Evolutionary conservation across 2,113 vertebrate genomes (phyloP), one percentile per base, ranked within the genome.

Genomic region (Hyperopisus bebe): DNA sequence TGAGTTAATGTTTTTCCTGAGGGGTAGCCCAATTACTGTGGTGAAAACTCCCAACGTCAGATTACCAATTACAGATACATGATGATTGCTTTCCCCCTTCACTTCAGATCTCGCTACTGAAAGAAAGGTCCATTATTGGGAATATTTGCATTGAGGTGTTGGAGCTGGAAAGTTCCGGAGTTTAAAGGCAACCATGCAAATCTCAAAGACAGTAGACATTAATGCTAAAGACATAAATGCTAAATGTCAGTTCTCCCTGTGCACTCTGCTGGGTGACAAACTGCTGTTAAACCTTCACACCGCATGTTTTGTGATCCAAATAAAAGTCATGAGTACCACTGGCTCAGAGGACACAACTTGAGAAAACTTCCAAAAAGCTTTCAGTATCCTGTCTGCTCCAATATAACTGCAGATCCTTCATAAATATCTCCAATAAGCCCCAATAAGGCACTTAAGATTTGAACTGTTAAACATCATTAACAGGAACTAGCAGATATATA

Each of bases 101-200:
- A 50, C 42, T 44, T 47, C 44, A 46, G 8, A 10, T 47, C 24
- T 19, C 24, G 0, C 17, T 8, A 21, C 9, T 84, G 44, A 84
- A 84, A 80, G 82, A 85, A 80, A 62, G 62, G 35, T 80, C 35
- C 35, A 42, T 42, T 19, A 80, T 19, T 80, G 17, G 5, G 31
- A 53, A 53, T 42, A 87, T 86, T 74, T 86, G 47, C 46, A 77
- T 87, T 47, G 31, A 77, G 44, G 10, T 4, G 13, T 35, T 46
- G 44, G 62, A 35, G 1, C 31, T 13, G 19, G 89, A 77, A 87
- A 21, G 58, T 55, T 86, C 1, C 17, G 2, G 21, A 9, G 21
- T 31, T 46, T 42, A 46, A 77, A 39, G 48, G n/a, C 55, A 90
- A 21, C 47, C 19, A 87, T 90, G 89, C 46, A 87, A 90, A 90